phyloP scores from a whole-genome alignment of 2,888 invertebrate species.

The Lingula anatina region DNA sequence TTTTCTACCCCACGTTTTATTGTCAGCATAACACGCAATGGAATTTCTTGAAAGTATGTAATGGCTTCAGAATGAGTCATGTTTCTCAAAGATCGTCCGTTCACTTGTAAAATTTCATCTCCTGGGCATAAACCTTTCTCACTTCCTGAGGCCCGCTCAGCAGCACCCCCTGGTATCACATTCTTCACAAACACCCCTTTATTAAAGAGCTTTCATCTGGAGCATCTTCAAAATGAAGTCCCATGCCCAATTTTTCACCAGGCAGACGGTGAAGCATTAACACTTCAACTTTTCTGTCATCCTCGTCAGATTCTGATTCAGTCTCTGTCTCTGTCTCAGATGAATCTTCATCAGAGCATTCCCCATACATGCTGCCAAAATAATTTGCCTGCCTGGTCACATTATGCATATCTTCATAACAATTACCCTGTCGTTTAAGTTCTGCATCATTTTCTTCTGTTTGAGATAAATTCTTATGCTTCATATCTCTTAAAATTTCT shows the following conservation, averaged over 20 bases:
- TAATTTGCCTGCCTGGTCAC: no score
- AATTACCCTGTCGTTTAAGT: no score
- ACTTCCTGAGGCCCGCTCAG: constrained; percentile 33
- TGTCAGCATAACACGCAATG: constrained; percentile 29
- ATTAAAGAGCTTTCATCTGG: background rate
- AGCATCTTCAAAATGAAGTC: constrained; percentile 80
- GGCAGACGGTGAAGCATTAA: constrained; percentile 79
- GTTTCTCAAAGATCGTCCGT: constrained; percentile 71
- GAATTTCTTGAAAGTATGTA: constrained; percentile 80
- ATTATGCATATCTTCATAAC: no score
- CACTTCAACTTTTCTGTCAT: constrained; percentile 47
- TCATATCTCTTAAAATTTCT: no score
- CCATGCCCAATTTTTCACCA: constrained; percentile 85
- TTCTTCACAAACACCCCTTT: constrained; percentile 67
- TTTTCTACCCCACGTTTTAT: constrained; percentile 13
- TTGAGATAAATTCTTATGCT: no score
- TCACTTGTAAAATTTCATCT: constrained; percentile 84
- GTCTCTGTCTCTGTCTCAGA: constrained; percentile 1
- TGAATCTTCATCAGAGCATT: no score
- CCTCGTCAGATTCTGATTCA: constrained; percentile 1
- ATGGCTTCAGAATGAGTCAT: constrained; percentile 82
- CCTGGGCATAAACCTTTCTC: constrained; percentile 65
- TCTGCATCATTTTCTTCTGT: no score
- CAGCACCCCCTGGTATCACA: constrained; percentile 40
- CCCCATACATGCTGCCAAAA: no score